phyloP scores from a whole-genome alignment of 2,888 invertebrate genomes.

The Xylota segnis region DNA sequence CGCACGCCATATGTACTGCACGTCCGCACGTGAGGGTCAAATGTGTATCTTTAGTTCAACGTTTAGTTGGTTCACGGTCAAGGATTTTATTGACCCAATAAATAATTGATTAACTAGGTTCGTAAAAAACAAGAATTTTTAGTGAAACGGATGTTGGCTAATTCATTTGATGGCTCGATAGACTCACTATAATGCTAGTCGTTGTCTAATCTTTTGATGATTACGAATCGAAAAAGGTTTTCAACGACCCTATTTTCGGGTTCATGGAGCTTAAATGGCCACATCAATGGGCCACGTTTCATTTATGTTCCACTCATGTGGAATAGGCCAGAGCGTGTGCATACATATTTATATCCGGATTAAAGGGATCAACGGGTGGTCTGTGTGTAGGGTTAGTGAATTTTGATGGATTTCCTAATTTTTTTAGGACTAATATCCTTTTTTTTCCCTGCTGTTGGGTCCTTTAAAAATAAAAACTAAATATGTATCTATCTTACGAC shows the following conservation, averaged over 20 bases:
- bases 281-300: constrained; percentile 64
- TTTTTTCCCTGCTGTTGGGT: neutral
- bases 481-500: neutral
- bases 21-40: neutral
- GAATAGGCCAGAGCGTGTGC: constrained; percentile 33
- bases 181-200: constrained; percentile 1
- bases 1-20: neutral
- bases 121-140: neutral
- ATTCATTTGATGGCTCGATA: neutral
- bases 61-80: constrained; percentile 48
- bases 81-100: constrained; percentile 49
- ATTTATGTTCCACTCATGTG: constrained; percentile 61
- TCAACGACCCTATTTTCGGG: constrained; percentile 52
- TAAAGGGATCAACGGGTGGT: constrained; percentile 5
- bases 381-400: constrained; percentile 13
- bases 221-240: constrained; percentile 51
- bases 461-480: neutral
- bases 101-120: constrained; percentile 49
- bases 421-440: constrained; percentile 3
- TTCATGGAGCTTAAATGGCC: constrained; percentile 50
- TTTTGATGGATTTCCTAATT: constrained; percentile 45
- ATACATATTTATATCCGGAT: constrained; percentile 22
- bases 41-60: neutral
- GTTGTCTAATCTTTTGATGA: constrained; percentile 59
- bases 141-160: constrained; percentile 10